Evolutionary conservation across 2,797 vertebrate species (phyloP).

Genomic region (Odontamblyopus rebecca): DNA sequence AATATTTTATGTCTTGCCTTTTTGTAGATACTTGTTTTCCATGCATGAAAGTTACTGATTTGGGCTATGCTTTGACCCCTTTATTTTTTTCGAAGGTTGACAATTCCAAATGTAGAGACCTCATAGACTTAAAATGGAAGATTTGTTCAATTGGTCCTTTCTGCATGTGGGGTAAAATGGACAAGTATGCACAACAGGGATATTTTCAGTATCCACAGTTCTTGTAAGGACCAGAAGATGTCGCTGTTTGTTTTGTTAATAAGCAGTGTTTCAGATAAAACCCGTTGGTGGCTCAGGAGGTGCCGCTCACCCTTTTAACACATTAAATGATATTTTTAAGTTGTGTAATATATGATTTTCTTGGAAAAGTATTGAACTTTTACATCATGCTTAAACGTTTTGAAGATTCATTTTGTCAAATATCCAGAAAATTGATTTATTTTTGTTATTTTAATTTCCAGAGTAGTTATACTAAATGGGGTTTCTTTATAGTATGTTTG

Average conservation of each 20-base stretch:
- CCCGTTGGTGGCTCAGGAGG: conserved; percentile 34
- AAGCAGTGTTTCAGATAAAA: conserved; percentile 37
- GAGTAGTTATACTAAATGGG: conserved; percentile 59
- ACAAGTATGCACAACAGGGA: conserved; percentile 5
- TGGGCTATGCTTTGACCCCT: conserved; percentile 53
- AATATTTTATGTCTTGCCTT: conserved; percentile 75
- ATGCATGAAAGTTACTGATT: conserved; percentile 74
- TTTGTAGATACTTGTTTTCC: conserved; percentile 64
- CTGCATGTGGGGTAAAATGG: conserved; percentile 16
- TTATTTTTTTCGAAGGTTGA: conserved; percentile 60
- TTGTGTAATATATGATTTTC: conserved; percentile 56
- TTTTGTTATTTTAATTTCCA: conserved; percentile 69
- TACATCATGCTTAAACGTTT: conserved; percentile 48
- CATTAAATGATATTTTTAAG: conserved; percentile 46
- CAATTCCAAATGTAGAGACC: conserved; percentile 44
- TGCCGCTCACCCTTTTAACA: conserved; percentile 27
- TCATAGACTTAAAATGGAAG: conserved; percentile 60
- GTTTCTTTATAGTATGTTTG: conserved; percentile 73
- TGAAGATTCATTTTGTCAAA: conserved; percentile 49
- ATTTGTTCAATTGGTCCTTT: conserved; percentile 36
- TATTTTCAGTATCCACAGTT: conserved; percentile 35
- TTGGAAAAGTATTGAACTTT: conserved; percentile 47
- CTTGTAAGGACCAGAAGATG: conserved; percentile 49
- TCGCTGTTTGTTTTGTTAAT: conserved; percentile 39
- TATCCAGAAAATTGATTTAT: conserved; percentile 53